Base-by-base conservation (phyloP, 2,113 vertebrate genomes). In the Petrocephalus zakoni region DNA sequence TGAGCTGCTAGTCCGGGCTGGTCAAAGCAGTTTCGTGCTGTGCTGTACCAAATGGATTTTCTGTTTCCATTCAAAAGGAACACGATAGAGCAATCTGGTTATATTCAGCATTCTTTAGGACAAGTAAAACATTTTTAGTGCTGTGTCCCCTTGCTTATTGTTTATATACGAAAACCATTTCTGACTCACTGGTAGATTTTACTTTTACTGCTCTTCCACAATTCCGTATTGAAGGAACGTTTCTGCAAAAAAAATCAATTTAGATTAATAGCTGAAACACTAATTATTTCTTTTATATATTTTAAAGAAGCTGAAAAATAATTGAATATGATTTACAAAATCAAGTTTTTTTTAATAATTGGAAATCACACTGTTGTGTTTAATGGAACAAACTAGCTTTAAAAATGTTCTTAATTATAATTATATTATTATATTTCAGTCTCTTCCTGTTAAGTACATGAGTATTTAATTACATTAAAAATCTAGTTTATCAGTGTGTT, bases 71-170 rank as follows among this genome's bases (percentile, higher is more conserved):
- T 88, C 21, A 37, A 46, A 53, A n/a, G 47, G 11, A 19, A 34
- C 52, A 37, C 29, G 47, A 34, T 47, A 22, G 15, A 37, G 49
- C 51, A 78, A 78, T 55, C 87, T 61, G 75, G 68, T 37, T 17
- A 78, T 49, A 88, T 37, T 55, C 68, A 37, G 21, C 49, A 37
- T 68, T 53, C 25, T 53, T 88, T 52, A 22, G 25, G 68, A 49
- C 42, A 88, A 75, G 75, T 81, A 52, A 88, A 88, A 53, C 22
- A 19, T 78, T 87, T 55, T 88, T 22, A 52, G 19, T 88, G 42
- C 25, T 22, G 75, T 55, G 19, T 25, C 25, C 7, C 46, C 19
- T 82, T 42, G 37, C 6, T 46, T 51, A 72, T 72, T 51, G n/a
- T 87, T 49, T 21, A 29, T 86, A 56, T n/a, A 55, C 55, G 13